phyloP scores from a whole-genome alignment of 2,113 vertebrate species.

The Varanus salvator region DNA sequence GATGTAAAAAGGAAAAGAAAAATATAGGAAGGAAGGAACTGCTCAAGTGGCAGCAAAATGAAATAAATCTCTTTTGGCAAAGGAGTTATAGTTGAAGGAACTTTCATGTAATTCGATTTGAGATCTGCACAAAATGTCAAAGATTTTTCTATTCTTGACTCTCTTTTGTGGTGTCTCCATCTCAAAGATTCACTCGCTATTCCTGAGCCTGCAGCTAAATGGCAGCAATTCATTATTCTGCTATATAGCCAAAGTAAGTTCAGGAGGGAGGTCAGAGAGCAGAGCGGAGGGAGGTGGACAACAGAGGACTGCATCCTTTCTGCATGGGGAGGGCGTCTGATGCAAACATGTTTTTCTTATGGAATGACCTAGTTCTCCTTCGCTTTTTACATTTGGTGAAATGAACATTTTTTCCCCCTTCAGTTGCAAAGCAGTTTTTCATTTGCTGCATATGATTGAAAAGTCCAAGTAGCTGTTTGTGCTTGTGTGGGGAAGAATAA shows the following conservation, averaged over 20 bases:
- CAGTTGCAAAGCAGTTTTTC: background rate
- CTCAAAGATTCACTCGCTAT: constrained; percentile 8
- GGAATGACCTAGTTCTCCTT: background rate
- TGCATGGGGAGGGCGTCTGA: background rate
- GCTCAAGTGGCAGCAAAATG: background rate
- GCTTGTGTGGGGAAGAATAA: background rate
- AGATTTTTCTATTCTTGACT: constrained; percentile 15
- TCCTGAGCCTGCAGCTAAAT: constrained; percentile 17
- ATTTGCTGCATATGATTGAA: background rate
- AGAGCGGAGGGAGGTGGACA: background rate
- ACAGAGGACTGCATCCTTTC: background rate
- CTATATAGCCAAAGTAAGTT: background rate
- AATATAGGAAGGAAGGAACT: background rate
- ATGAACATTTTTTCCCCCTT: background rate
- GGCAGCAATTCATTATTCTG: constrained; percentile 16
- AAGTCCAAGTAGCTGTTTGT: background rate
- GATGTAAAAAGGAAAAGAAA: background rate
- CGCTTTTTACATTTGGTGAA: background rate
- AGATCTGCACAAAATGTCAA: constrained; percentile 21
- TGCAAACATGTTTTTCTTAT: background rate
- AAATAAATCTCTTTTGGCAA: constrained; percentile 1
- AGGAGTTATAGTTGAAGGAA: background rate
- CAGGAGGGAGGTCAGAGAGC: background rate
- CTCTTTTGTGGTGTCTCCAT: background rate
- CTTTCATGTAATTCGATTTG: constrained; percentile 27